These are phyloP conservation scores for Hirtodrosophila duncani DNA, from an alignment of 2,888 invertebrate species.

Conservation along the genomic window DNA sequence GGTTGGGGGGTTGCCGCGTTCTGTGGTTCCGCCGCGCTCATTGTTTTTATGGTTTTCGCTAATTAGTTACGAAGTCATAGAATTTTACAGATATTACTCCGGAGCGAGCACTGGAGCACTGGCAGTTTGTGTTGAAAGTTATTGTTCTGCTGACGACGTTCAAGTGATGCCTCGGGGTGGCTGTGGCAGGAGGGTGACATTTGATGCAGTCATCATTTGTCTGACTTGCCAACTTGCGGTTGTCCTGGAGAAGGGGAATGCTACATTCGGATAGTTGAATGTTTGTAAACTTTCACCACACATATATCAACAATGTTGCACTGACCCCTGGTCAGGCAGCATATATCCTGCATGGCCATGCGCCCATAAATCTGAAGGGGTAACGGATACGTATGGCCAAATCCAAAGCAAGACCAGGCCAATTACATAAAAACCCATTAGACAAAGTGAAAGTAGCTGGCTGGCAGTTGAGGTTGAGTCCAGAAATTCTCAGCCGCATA, in stretches of 20 bases:
- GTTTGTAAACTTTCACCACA: conserved; percentile 12
- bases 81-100: conserved; percentile 68
- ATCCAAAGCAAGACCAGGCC: conserved; percentile 17
- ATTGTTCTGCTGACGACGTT: conserved; percentile 44
- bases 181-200: conserved; percentile 2
- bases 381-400: no score
- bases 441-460: conserved; percentile 47
- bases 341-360: conserved; percentile 5
- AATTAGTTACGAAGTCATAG: conserved; percentile 76
- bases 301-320: conserved; percentile 33
- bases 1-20: conserved; percentile 8
- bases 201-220: conserved; percentile 44
- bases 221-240: conserved; percentile 6
- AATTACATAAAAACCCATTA: conserved; percentile 53
- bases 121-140: conserved; percentile 30
- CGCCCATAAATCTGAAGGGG: not conserved
- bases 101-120: conserved; percentile 39
- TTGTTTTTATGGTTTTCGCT: conserved; percentile 75
- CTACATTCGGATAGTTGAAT: not conserved
- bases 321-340: conserved; percentile 21
- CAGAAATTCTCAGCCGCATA: conserved; percentile 23
- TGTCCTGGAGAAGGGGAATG: not conserved
- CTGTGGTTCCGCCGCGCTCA: conserved; percentile 41
- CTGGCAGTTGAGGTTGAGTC: conserved; percentile 12
- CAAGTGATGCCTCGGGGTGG: conserved; percentile 14